Base-by-base conservation (phyloP, 2,888 invertebrate genomes). In the Agriotes lineatus region DNA sequence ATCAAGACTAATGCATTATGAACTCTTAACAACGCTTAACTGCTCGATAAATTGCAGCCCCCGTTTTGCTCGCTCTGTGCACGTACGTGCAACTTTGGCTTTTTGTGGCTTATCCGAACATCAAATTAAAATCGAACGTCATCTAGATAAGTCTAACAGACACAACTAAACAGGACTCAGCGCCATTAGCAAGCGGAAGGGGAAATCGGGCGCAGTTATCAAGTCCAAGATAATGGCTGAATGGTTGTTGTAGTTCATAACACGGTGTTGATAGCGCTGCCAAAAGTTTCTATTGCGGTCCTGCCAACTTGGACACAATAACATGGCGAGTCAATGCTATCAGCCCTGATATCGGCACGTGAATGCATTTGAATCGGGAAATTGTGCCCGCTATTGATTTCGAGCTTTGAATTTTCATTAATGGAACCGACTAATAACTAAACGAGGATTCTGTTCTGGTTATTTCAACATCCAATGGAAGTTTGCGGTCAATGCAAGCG, bases 261-360 rank as follows among this genome's bases (percentile, higher is more conserved):
- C 56, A 45, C 37, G 45, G 59, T 42, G 65, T 56, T 65, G 69
- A 69, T 65, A 65, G 45, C 64, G 50, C 22, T 60, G 60, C 65
- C 65, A 61, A 69, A 67, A 69, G 64, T 69, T 69, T 65, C 52
- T 60, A 67, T 67, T 60, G 37, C 69, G 64, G 14, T 64, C 57
- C 59, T 65, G 60, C 64, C 65, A 69, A 69, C 52, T 69, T 65
- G 42, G 59, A 65, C 63, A 50, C 58, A 48, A 58, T 59, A 65
- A 58, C 42, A 39, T 58, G 48, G 50, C 10, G 65, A 50, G 39
- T 33, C 45, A 62, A 64, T 56, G 63, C 35, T 57, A 61, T 61
- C 39, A 20, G 7, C 25, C 4, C 7, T 45, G 7, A 19, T 19
- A 20, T 48, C 48, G 48, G 6, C 22, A 10, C 4, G 4, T 5